Evolutionary conservation across 2,888 invertebrate genomes (phyloP).

Genomic region (Busseola fusca): DNA sequence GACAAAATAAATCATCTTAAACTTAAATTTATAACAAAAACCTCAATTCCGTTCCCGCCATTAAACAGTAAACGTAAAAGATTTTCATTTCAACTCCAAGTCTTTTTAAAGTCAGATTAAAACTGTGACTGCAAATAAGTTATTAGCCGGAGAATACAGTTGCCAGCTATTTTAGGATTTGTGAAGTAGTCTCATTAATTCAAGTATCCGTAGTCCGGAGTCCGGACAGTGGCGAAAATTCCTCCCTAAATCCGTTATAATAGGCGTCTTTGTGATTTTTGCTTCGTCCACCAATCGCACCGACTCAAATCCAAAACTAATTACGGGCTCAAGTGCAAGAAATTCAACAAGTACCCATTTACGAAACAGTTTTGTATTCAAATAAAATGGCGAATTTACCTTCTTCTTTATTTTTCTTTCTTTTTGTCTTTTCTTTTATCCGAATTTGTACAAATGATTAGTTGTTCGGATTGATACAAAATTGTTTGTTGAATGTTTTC

Average conservation of each 20-base stretch:
- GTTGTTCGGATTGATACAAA: neutral
- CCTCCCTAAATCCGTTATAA: slow-evolving; percentile 76
- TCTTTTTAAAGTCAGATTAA: slow-evolving; percentile 57
- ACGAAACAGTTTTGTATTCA: slow-evolving; percentile 43
- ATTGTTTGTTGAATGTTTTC: slow-evolving; percentile 10
- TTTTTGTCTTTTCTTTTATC: no score
- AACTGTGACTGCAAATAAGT: slow-evolving; percentile 65
- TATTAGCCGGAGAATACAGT: slow-evolving; percentile 63
- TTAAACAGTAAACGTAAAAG: slow-evolving; percentile 63
- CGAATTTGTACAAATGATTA: slow-evolving; percentile 20
- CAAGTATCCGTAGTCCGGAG: slow-evolving; percentile 65
- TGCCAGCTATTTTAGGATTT: slow-evolving; percentile 65
- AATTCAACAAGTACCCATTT: slow-evolving; percentile 67
- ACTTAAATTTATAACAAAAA: neutral
- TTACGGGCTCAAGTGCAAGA: slow-evolving; percentile 74
- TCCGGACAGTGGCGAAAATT: slow-evolving; percentile 66
- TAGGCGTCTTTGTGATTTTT: slow-evolving; percentile 75
- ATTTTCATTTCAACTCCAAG: slow-evolving; percentile 47
- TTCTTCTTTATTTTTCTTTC: no score
- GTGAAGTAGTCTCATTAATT: slow-evolving; percentile 75
- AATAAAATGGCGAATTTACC: slow-evolving; percentile 40
- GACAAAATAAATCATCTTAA: neutral
- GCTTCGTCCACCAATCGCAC: slow-evolving; percentile 62
- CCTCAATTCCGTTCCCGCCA: slow-evolving; percentile 2
- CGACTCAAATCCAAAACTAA: slow-evolving; percentile 75